These are phyloP conservation scores for Orius laevigatus DNA, from an alignment of 1,140 invertebrate genomes.

Conservation along the genomic window DNA sequence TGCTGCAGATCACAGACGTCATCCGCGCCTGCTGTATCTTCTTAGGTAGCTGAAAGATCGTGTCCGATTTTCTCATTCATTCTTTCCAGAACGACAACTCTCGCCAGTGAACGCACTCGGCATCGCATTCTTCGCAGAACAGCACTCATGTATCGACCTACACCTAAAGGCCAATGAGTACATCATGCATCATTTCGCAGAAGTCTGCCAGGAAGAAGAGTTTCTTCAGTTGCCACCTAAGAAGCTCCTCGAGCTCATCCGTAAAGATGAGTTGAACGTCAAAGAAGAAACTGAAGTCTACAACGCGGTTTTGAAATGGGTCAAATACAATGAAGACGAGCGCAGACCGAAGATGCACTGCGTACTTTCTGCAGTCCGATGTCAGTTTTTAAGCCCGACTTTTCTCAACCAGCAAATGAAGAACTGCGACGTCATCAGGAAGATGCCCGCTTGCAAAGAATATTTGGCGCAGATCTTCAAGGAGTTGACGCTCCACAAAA, in stretches of 20 bases:
- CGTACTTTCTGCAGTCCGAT: slow-evolving; percentile 71
- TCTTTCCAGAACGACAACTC: slow-evolving; percentile 51
- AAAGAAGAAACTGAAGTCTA: slow-evolving; percentile 82
- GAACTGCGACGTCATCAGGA: slow-evolving; percentile 73
- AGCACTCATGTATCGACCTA: slow-evolving; percentile 70
- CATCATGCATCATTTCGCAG: slow-evolving; percentile 76
- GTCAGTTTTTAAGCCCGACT: slow-evolving; percentile 78
- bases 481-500: slow-evolving; percentile 68
- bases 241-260: slow-evolving; percentile 61
- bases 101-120: slow-evolving; percentile 88
- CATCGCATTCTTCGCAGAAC: slow-evolving; percentile 80
- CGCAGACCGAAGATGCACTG: slow-evolving; percentile 69
- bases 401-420: slow-evolving; percentile 81
- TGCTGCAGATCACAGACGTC: slow-evolving; percentile 83
- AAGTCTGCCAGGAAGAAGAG: slow-evolving; percentile 80
- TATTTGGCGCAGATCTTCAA: slow-evolving; percentile 81
- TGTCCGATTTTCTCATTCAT: too few relatives aligned
- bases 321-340: slow-evolving; percentile 60
- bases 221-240: slow-evolving; percentile 65
- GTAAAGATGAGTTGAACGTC: slow-evolving; percentile 78
- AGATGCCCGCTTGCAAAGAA: slow-evolving; percentile 71
- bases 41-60: slow-evolving; percentile 27
- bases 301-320: slow-evolving; percentile 81
- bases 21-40: slow-evolving; percentile 83
- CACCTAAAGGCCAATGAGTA: slow-evolving; percentile 74